These are phyloP conservation scores for Tolypeutes matacus DNA, from an alignment of 2,797 vertebrate genomes.

Conservation along the genomic window DNA sequence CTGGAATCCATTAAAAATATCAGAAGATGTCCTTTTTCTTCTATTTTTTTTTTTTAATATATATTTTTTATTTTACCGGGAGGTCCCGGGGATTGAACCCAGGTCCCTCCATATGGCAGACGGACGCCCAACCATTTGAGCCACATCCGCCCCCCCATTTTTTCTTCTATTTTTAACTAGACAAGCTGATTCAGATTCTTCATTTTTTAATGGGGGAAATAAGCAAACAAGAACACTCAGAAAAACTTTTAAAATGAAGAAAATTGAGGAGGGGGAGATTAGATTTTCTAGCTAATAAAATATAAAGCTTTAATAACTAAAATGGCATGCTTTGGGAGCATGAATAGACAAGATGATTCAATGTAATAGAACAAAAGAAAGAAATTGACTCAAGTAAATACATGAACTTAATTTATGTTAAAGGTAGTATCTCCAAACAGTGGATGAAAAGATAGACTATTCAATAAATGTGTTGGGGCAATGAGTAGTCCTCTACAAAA, in stretches of 20 bases:
- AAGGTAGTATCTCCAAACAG: background rate
- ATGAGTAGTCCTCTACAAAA: background rate
- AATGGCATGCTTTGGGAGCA: background rate
- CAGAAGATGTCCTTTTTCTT: background rate
- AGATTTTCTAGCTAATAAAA: background rate
- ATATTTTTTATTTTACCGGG: too few relatives aligned
- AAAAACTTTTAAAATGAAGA: background rate
- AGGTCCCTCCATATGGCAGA: too few relatives aligned
- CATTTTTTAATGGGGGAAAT: background rate
- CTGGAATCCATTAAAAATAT: background rate
- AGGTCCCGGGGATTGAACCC: too few relatives aligned
- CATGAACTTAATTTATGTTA: background rate
- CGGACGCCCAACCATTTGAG: too few relatives aligned
- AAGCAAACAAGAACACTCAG: background rate
- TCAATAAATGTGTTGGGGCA: background rate
- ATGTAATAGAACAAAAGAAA: background rate
- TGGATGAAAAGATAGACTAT: background rate
- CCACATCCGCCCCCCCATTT: too few relatives aligned
- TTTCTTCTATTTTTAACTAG: background rate
- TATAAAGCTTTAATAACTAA: background rate
- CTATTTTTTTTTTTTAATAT: too few relatives aligned
- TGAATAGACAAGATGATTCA: background rate
- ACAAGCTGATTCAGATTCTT: background rate
- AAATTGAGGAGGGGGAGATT: background rate
- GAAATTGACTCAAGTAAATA: background rate